phyloP scores from a whole-genome alignment of 2,113 vertebrate species.

The Callionymus lyra region DNA sequence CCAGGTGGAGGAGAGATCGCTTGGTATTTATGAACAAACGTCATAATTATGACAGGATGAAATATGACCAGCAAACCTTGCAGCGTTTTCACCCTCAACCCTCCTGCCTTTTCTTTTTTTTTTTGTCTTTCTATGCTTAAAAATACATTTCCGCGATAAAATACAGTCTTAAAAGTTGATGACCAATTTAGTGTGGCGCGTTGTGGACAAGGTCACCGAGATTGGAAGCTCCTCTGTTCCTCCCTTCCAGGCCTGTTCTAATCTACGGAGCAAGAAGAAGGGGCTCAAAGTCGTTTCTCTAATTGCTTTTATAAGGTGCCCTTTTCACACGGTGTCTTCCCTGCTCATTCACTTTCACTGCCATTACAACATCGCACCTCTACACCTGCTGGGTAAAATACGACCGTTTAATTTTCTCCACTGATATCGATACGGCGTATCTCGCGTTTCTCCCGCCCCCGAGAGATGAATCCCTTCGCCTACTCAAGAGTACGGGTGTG shows the following conservation, averaged over 20 bases:
- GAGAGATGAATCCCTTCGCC: no score
- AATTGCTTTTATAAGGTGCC: constrained; percentile 70
- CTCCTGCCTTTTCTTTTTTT: constrained; percentile 5
- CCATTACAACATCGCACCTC: constrained; percentile 34
- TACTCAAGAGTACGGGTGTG: not conserved
- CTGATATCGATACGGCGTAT: constrained; percentile 13
- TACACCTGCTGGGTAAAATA: constrained; percentile 36
- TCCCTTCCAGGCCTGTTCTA: constrained; percentile 58
- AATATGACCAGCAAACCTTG: constrained; percentile 61
- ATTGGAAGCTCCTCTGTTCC: constrained; percentile 43
- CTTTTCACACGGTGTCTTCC: constrained; percentile 61
- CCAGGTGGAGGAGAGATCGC: constrained; percentile 72
- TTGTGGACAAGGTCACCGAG: constrained; percentile 59
- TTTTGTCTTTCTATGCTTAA: constrained; percentile 52
- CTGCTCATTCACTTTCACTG: constrained; percentile 55
- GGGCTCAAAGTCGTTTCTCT: constrained; percentile 65
- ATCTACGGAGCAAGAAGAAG: constrained; percentile 55
- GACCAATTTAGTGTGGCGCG: constrained; percentile 68
- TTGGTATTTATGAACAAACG: constrained; percentile 78
- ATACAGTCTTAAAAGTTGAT: constrained; percentile 60
- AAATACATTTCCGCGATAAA: constrained; percentile 66
- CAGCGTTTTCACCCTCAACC: constrained; percentile 34
- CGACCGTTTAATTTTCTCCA: constrained; percentile 1
- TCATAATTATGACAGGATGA: constrained; percentile 82
- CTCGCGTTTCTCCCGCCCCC: not conserved